Evolutionary conservation across 2,113 vertebrate species (phyloP), one percentile per base, ranked within the genome.

Genomic region (Etheostoma spectabile): DNA sequence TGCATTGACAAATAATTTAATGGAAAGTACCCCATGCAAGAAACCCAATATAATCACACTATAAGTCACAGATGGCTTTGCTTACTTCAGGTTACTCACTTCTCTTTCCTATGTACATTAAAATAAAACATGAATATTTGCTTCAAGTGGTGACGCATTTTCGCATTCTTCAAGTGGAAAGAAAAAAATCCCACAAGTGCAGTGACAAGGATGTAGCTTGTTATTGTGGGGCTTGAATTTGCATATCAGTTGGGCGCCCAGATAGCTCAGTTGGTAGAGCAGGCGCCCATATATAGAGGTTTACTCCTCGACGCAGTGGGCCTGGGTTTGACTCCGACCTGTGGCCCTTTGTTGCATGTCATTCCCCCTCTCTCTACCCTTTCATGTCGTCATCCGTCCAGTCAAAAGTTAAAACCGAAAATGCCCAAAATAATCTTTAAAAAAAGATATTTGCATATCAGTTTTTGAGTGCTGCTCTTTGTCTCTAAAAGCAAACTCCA

Each of bases 381-480:
- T 42, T 42, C 38, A 42, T 42, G 38, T 42, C 38, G 10, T 42
- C 38, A 42, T 11, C 38, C 11, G 38, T 42, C 8, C 38, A 10
- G 38, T 42, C 38, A 10, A 42, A 42, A 42, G 10, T 11, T 11
- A 42, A 42, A 10, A 10, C 38, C 0, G 10, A 42, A 42, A 42
- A 11, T 11, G 38, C 10, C 38, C 38, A 42, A 42, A 42, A 42
- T 42, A 0, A 42, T 42, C 38, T 42, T 10, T 0, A 11, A 42
- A 42, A 42, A 42, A 3, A 0, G 3, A 2, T n/a, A 10, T 91
- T 90, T 89, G 84, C 82, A 89, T 91, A 89, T 90, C 86, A 69
- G 81, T 88, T 79, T 76, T 74, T 79, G 61, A 90, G 86, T 88
- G 89, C 90, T 91, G 85, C 88, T 91, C 68, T 75, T n/a, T 1